These are phyloP conservation scores for Pyralis farinalis DNA, from an alignment of 2,888 invertebrate genomes.

Conservation along the genomic window DNA sequence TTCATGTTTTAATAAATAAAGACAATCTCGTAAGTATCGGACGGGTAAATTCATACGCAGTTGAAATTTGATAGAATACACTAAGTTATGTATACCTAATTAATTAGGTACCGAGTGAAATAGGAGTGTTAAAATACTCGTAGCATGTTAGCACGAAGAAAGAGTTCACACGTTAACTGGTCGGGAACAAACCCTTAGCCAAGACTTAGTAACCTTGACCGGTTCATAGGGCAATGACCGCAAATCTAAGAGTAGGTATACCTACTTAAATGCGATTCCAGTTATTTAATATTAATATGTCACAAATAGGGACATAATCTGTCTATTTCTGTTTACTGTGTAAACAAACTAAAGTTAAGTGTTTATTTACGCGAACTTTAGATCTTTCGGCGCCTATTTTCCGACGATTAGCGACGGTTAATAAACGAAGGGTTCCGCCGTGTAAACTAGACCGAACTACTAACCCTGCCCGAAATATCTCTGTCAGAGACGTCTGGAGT, in stretches of 20 bases:
- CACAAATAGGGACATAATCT: not conserved
- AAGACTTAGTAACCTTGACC: slow-evolving; percentile 58
- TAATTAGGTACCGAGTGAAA: not conserved
- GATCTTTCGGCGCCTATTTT: slow-evolving; percentile 32
- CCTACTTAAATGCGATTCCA: slow-evolving; percentile 2
- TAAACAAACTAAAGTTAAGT: slow-evolving; percentile 24
- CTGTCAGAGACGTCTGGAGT: slow-evolving; percentile 56
- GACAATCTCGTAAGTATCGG: no score
- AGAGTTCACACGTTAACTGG: slow-evolving; percentile 34
- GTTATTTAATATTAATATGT: not conserved
- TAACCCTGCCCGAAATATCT: slow-evolving; percentile 75
- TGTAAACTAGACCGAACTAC: slow-evolving; percentile 62
- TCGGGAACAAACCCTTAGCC: slow-evolving; percentile 38
- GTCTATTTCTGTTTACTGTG: slow-evolving; percentile 2
- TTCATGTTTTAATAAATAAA: slow-evolving; percentile 47
- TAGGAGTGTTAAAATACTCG: slow-evolving; percentile 14
- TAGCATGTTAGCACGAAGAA: slow-evolving; percentile 35
- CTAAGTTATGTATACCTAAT: not conserved
- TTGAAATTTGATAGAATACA: no score
- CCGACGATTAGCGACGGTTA: slow-evolving; percentile 37
- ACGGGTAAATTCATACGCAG: no score
- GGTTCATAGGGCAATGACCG: slow-evolving; percentile 58
- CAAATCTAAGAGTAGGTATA: slow-evolving; percentile 21
- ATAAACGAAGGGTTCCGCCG: slow-evolving; percentile 41
- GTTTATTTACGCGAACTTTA: slow-evolving; percentile 38